Evolutionary conservation across 2,113 vertebrate genomes (phyloP).

Genomic region (Eira barbara): DNA sequence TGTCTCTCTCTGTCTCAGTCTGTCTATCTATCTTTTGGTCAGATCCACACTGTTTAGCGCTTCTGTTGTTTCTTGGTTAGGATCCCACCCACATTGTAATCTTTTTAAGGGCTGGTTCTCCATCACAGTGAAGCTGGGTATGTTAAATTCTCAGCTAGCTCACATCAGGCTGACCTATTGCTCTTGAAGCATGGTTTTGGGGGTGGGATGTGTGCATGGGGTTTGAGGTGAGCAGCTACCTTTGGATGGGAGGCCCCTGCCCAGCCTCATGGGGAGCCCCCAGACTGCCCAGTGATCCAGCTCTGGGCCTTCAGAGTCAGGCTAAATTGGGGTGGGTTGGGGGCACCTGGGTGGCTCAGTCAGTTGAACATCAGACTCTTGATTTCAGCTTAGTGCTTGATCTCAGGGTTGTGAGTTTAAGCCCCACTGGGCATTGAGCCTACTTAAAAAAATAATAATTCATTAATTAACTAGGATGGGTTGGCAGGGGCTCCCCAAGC

Average conservation of each 20-base stretch:
- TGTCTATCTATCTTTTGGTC: not conserved
- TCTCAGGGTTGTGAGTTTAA: not conserved
- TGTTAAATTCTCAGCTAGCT: not conserved
- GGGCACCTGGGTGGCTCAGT: not conserved
- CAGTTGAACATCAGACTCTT: not conserved
- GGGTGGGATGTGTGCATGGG: too few relatives aligned
- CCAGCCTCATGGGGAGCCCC: not conserved
- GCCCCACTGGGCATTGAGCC: not conserved
- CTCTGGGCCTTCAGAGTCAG: not conserved
- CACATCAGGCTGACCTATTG: not conserved
- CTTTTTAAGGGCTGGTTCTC: not conserved
- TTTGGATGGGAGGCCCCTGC: not conserved
- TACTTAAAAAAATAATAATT: not conserved
- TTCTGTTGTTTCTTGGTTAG: not conserved
- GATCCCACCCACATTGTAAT: not conserved
- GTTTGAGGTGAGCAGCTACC: not conserved
- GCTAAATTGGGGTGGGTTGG: not conserved
- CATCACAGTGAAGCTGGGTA: not conserved
- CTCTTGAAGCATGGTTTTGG: not conserved
- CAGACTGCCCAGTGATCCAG: not conserved
- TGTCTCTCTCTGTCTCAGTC: not conserved
- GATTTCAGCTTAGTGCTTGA: not conserved
- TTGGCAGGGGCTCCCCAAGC: not conserved
- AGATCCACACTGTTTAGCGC: not conserved
- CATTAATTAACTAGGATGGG: not conserved